Evolutionary conservation across 2,888 invertebrate genomes (phyloP).

Genomic region (Brachyopa scutellaris): DNA sequence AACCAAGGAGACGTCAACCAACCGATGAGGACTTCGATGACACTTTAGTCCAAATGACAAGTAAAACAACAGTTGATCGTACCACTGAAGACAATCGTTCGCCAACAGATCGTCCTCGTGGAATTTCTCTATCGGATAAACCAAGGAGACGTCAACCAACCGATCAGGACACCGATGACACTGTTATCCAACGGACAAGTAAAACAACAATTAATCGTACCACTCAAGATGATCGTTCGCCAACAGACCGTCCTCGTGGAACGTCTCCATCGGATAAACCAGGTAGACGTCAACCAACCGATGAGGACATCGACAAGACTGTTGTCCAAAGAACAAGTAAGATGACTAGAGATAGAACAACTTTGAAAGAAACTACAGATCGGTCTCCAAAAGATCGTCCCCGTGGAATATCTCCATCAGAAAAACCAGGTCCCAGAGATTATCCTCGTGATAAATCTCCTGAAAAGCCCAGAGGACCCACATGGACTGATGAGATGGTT

Average conservation of each 20-base stretch:
- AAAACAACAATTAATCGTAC: neutral
- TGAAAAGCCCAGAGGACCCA: neutral
- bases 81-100: neutral
- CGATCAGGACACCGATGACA: slow-evolving; percentile 5
- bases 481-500: neutral
- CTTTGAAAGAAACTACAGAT: neutral
- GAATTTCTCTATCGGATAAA: slow-evolving; percentile 5
- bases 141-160: slow-evolving; percentile 1
- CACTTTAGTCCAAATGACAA: neutral
- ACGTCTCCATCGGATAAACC: slow-evolving; percentile 17
- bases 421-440: too few relatives aligned
- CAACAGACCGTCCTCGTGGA: neutral
- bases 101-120: slow-evolving; percentile 5
- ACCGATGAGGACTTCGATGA: neutral
- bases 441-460: too few relatives aligned
- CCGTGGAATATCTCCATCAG: slow-evolving; percentile 1
- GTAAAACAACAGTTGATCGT: neutral
- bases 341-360: slow-evolving; percentile 6
- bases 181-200: neutral
- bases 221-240: too few relatives aligned
- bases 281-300: neutral
- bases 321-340: slow-evolving; percentile 2
- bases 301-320: slow-evolving; percentile 16
- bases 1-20: slow-evolving; percentile 4
- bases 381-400: neutral